phyloP scores from a whole-genome alignment of 2,113 vertebrate species.

The Gymnobelideus leadbeateri region DNA sequence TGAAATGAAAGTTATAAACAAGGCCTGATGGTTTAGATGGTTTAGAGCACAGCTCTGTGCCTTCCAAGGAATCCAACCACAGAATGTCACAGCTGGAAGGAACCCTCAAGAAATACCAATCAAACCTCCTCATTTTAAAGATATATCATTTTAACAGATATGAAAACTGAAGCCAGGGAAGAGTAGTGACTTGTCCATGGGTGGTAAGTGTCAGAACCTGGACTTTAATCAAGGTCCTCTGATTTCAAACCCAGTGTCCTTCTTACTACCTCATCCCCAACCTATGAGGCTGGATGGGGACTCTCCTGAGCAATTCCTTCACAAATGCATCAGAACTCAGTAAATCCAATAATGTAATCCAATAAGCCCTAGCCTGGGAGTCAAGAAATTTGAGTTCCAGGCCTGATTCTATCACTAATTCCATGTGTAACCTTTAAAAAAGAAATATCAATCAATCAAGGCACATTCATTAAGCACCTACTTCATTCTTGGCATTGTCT shows the following conservation, averaged over 20 bases:
- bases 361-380: no score
- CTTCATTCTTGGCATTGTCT: neutral
- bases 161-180: neutral
- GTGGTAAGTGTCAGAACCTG: neutral
- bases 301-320: neutral
- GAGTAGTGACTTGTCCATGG: neutral
- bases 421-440: neutral
- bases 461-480: neutral
- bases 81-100: neutral
- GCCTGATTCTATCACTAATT: neutral
- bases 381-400: neutral
- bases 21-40: neutral
- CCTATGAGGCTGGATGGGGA: neutral
- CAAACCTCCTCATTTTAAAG: neutral
- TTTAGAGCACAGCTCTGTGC: neutral
- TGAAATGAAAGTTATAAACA: neutral
- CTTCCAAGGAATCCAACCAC: neutral
- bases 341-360: neutral
- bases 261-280: neutral
- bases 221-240: neutral
- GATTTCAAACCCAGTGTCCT: neutral
- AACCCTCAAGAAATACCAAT: neutral
- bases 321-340: neutral
- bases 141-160: neutral
- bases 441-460: neutral